Base-by-base conservation (phyloP, 2,797 vertebrate species). In the Sebastes trivittatus region DNA sequence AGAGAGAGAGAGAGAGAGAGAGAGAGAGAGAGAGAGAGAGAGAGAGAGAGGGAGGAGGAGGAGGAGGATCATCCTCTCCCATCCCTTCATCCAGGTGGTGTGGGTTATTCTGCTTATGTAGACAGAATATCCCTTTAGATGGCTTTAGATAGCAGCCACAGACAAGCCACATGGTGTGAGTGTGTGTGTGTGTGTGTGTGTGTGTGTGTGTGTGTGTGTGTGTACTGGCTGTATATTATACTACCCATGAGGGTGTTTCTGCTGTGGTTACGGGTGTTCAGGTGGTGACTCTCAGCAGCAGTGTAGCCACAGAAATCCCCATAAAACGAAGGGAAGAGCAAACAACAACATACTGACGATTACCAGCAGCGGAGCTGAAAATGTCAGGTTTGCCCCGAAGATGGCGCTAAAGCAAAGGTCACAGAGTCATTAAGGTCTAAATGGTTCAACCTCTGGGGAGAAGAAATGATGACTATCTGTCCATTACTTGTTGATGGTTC, bases 21-120 rank as follows among this genome's bases (percentile, higher is more conserved):
- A 14, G 13, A 5, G 38, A 14, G 2, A 32, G 38, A 42, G 38
- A 42, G 38, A 6, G 13, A 42, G 13, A 42, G 11, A 6, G 38
- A 42, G 38, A 3, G 38, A 2, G 13, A 14, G 38, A 2, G 13
- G 0, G 36, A 14, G 25, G 25, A 27, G 13, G 38, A 46, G 42
- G 42, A 46, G 42, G 42, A 61, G 54, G 63, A 77, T 78, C 73
- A 66, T 86, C 73, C 36, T 75, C 82, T 85, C 58, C 32, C 58
- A 61, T 62, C 78, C 72, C 74, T 80, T 83, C 83, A 78, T 80
- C 75, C 77, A 82, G 52, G 74, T 64, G 84, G 82, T 83, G 78
- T 73, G 70, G 36, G 18, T 72, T 82, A 85, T 88, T 86, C 83
- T 89, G 86, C 89, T 79, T 78, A 80, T 84, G 77, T 60, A 75